These are phyloP conservation scores for Zaprionus nigranus DNA, from an alignment of 1,140 invertebrate species.

Conservation along the genomic window DNA sequence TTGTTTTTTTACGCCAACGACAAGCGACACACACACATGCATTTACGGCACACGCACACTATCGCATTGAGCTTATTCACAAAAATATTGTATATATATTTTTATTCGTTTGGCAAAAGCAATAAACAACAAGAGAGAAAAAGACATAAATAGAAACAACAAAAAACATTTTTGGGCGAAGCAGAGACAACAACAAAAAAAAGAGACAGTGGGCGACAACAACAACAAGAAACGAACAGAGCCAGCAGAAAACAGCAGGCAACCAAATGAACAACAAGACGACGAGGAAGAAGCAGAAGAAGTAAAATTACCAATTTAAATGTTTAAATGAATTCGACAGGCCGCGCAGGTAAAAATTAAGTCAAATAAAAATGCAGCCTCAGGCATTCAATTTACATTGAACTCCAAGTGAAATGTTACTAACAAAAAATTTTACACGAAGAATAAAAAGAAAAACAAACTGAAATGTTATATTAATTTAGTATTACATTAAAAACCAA, in stretches of 20 bases:
- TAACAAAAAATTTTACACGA: slow-evolving; percentile 23
- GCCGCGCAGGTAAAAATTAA: slow-evolving; percentile 70
- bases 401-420: slow-evolving; percentile 57
- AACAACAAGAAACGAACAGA: slow-evolving; percentile 37
- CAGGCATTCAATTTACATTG: slow-evolving; percentile 44
- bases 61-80: slow-evolving; percentile 65
- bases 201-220: slow-evolving; percentile 68
- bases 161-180: slow-evolving; percentile 64
- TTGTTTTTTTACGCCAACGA: slow-evolving; percentile 63
- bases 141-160: slow-evolving; percentile 53
- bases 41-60: slow-evolving; percentile 28
- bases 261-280: slow-evolving; percentile 29
- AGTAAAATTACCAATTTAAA: slow-evolving; percentile 76
- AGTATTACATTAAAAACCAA: background rate
- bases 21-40: slow-evolving; percentile 42
- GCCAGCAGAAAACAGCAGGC: slow-evolving; percentile 39
- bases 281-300: slow-evolving; percentile 17
- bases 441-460: background rate
- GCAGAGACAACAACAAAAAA: slow-evolving; percentile 30
- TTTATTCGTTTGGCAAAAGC: slow-evolving; percentile 79
- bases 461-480: slow-evolving; percentile 3
- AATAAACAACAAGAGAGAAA: slow-evolving; percentile 66
- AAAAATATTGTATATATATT: slow-evolving; percentile 80
- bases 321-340: slow-evolving; percentile 66
- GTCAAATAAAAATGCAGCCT: slow-evolving; percentile 74